These are phyloP conservation scores for Chloroceryle amazona DNA, from an alignment of 2,797 vertebrate species.

Conservation along the genomic window DNA sequence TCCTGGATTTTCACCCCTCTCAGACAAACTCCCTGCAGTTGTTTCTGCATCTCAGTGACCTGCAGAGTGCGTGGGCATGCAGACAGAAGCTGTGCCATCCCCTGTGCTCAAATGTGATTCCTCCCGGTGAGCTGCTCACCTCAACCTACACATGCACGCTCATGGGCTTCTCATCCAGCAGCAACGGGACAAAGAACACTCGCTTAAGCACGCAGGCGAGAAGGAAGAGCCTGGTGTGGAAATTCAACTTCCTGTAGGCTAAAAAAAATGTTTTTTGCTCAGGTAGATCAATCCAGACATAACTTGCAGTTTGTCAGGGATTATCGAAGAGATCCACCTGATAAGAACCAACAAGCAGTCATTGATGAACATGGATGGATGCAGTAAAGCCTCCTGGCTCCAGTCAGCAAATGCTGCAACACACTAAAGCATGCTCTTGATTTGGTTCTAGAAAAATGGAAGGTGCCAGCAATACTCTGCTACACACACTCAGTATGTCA, in stretches of 20 bases:
- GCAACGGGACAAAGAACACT: neutral
- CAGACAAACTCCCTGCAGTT: neutral
- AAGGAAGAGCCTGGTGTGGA: neutral
- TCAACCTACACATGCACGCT: neutral
- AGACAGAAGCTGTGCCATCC: neutral
- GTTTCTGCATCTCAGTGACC: neutral
- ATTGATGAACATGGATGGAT: neutral
- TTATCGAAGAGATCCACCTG: neutral
- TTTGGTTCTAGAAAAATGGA: neutral
- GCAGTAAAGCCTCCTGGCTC: neutral
- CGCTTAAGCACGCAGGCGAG: fast-evolving
- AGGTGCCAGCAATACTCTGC: neutral
- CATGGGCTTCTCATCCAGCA: neutral
- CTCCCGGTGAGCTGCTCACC: fast-evolving
- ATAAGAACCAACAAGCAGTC: neutral
- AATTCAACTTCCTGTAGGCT: neutral
- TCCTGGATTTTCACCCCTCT: neutral
- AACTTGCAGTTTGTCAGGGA: neutral
- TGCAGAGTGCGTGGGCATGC: neutral
- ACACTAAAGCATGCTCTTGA: neutral
- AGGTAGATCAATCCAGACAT: neutral
- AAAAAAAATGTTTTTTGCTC: neutral
- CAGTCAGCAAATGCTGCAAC: neutral
- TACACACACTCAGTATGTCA: neutral
- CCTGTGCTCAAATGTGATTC: fast-evolving